These are phyloP conservation scores for Poeciliopsis occidentalis DNA, from an alignment of 2,113 vertebrate species.

Conservation along the genomic window DNA sequence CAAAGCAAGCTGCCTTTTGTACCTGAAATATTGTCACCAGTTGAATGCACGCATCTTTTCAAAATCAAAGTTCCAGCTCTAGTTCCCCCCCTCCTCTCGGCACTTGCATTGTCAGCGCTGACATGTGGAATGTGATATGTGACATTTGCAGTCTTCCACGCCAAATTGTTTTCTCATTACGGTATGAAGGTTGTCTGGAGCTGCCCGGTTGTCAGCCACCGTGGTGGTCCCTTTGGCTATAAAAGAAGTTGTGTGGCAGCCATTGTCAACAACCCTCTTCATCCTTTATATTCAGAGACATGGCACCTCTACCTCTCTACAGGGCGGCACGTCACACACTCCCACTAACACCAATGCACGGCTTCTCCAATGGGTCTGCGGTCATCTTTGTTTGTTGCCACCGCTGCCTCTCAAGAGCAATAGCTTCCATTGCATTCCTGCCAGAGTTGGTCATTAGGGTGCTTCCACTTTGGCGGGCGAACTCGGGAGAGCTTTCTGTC, in stretches of 20 bases:
- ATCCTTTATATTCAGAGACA: slow-evolving; percentile 42
- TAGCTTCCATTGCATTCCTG: slow-evolving; percentile 65
- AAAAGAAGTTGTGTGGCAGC: slow-evolving; percentile 20
- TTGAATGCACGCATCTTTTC: slow-evolving; percentile 5
- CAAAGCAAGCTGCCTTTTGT: slow-evolving; percentile 12
- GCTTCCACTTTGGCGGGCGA: slow-evolving; percentile 52
- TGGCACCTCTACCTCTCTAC: slow-evolving; percentile 57
- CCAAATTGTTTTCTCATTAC: slow-evolving; percentile 56
- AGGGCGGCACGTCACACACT: slow-evolving; percentile 38
- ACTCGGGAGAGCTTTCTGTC: slow-evolving; percentile 58
- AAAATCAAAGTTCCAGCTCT: not conserved
- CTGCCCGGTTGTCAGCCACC: slow-evolving; percentile 40
- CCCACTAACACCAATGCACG: slow-evolving; percentile 55
- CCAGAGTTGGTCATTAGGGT: slow-evolving; percentile 54
- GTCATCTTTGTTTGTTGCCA: slow-evolving; percentile 62
- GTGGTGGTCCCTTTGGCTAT: slow-evolving; percentile 58
- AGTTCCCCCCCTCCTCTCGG: slow-evolving; percentile 23
- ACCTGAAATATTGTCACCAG: not conserved
- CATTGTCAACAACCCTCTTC: slow-evolving; percentile 53
- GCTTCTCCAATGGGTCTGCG: slow-evolving; percentile 33
- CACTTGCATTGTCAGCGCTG: slow-evolving; percentile 50
- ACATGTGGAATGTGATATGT: slow-evolving; percentile 60
- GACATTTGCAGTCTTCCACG: slow-evolving; percentile 44
- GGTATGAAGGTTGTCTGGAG: slow-evolving; percentile 27
- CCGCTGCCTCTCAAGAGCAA: slow-evolving; percentile 46